A percentile compares a stretch with the other conserved stretches of the same genome.
These are phyloP conservation scores for Eulemur mongoz DNA, from an alignment of 2,797 vertebrate genomes.

Conservation along the genomic window DNA sequence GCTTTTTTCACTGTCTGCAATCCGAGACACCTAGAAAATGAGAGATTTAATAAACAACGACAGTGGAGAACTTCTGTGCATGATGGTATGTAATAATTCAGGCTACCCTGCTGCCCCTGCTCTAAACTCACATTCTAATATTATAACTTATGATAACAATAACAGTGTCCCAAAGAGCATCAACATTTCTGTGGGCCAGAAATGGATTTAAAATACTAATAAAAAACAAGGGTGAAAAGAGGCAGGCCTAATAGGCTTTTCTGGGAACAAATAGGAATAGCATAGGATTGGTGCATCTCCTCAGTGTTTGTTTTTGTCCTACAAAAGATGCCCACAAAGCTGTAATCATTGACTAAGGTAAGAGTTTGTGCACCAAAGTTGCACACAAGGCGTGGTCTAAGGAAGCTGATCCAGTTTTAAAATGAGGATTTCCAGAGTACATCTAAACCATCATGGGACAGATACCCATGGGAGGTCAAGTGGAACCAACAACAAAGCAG, in stretches of 20 bases:
- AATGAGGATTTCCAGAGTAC: neutral
- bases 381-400: neutral
- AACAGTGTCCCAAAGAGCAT: neutral
- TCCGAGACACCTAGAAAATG: slow-evolving; percentile 93
- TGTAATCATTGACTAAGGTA: neutral
- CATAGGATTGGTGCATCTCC: neutral
- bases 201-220: neutral
- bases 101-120: neutral
- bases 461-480: neutral
- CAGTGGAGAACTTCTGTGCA: neutral
- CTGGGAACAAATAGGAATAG: neutral
- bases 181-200: neutral
- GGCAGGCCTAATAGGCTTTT: neutral
- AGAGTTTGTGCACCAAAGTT: neutral
- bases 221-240: neutral
- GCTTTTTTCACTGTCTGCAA: slow-evolving; percentile 97
- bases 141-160: neutral
- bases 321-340: neutral
- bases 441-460: neutral
- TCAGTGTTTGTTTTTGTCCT: neutral
- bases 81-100: neutral
- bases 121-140: neutral
- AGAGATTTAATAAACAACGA: neutral
- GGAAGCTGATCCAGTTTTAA: neutral
- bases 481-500: neutral